phyloP scores from a whole-genome alignment of 2,797 vertebrate species.

The Strix occidentalis region DNA sequence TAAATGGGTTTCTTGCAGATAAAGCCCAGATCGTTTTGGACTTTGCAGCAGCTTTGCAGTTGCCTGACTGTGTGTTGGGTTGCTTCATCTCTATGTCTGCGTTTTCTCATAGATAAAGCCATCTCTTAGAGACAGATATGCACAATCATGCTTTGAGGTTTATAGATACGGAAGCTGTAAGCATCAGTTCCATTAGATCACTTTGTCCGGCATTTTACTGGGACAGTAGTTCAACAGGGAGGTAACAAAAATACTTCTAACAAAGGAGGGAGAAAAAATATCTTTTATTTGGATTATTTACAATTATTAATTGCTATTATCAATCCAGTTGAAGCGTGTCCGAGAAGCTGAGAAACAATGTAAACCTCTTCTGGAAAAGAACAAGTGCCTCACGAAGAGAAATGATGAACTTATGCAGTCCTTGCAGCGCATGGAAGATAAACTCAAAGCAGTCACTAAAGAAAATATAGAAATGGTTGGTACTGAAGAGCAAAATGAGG shows the following conservation, averaged over 20 bases:
- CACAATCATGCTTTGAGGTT: not conserved
- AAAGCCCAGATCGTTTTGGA: not conserved
- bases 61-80: not conserved
- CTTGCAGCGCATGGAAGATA: slow-evolving; percentile 94
- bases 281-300: not conserved
- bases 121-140: not conserved
- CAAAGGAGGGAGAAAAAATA: not conserved
- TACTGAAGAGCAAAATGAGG: slow-evolving; percentile 11
- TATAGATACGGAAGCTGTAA: not conserved
- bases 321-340: slow-evolving; percentile 89
- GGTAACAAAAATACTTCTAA: not conserved
- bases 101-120: not conserved
- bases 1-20: not conserved
- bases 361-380: slow-evolving; percentile 96
- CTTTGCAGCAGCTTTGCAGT: not conserved
- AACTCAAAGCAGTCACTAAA: slow-evolving; percentile 87
- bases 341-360: slow-evolving; percentile 96
- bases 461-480: slow-evolving; percentile 97
- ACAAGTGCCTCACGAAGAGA: slow-evolving; percentile 93
- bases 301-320: slow-evolving; percentile 23
- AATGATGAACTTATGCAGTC: slow-evolving; percentile 94
- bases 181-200: not conserved
- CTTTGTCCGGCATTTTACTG: not conserved
- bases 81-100: not conserved
- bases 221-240: not conserved